Base-by-base conservation (phyloP, 2,113 vertebrate species). In the Rallus limicola region DNA sequence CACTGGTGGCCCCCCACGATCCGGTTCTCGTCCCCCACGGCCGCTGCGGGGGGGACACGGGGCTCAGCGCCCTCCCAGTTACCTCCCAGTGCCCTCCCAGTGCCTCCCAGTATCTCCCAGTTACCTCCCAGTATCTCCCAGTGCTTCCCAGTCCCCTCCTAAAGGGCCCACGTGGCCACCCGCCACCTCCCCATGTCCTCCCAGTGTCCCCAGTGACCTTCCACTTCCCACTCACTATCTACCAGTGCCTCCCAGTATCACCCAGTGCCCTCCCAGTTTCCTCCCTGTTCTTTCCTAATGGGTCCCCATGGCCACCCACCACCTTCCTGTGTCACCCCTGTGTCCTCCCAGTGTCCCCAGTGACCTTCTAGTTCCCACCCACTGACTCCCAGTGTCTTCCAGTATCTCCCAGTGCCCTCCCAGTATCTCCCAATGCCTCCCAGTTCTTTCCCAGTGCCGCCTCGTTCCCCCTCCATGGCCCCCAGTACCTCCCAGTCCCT, bases 41-140 rank as follows among this genome's bases (percentile, higher is more conserved):
- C 89, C 16, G 4, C 89, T 91, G 68, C 0, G 12, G 67, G 16
- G 5, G 4, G 0, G 14, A 9, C 12, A 17, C 0, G 4, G 21
- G 25, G 42, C 2, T 31, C 71, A 63, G 48, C 8, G 3, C 13
- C 13, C 11, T 36, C 8, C 36, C 36, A 36, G 36, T 36, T 36
- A 9, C 36, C 36, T 36, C 36, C 36, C 36, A 36, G 36, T 36
- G 36, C 36, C 36, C 36, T 13, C 23, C 64, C 64, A 16, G 23
- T 31, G 13, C 26, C 53, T 31, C 53, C 53, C 28, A 28, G 52
- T 28, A 5, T 20, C 29, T n/a, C 60, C 58, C 26, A 33, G 59
- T 40, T 40, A 10, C 8, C 13, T 31, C 46, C 33, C 29, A 42
- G 36, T 55, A 44, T 13, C 42, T 42, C 42, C 13, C 42, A 42